Conservation (phyloP, 2,888 invertebrate genomes). For the Lysandra coridon region DNA sequence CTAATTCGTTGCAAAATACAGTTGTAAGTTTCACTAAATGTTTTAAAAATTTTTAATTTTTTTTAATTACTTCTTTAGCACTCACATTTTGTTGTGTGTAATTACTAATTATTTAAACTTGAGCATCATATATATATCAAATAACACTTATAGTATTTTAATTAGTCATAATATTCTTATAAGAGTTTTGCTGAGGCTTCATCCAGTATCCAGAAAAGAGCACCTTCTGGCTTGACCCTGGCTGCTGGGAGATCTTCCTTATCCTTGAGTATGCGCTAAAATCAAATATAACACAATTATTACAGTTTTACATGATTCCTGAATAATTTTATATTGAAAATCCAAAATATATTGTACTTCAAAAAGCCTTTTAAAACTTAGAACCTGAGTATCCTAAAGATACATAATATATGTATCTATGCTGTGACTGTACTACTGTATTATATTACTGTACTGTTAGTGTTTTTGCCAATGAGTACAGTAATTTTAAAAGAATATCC, state of each 20-base stretch:
- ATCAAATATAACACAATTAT: slow-evolving; percentile 43
- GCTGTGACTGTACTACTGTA: too few relatives aligned
- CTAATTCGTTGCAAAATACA: too few relatives aligned
- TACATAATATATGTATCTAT: neutral
- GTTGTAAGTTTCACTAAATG: too few relatives aligned
- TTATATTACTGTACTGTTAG: too few relatives aligned
- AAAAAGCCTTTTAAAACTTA: neutral
- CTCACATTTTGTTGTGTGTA: too few relatives aligned
- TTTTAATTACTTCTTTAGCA: neutral
- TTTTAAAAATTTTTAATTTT: too few relatives aligned
- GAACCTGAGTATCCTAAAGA: neutral
- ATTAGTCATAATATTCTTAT: slow-evolving; percentile 39
- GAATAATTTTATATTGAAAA: neutral
- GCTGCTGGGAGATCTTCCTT: slow-evolving; percentile 89
- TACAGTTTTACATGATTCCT: neutral
- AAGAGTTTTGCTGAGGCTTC: slow-evolving; percentile 72
- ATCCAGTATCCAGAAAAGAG: slow-evolving; percentile 84
- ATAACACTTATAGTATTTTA: neutral
- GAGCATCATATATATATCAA: too few relatives aligned
- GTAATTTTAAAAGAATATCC: neutral
- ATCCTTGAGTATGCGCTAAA: slow-evolving; percentile 88
- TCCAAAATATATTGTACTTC: too few relatives aligned
- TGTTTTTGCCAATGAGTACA: neutral
- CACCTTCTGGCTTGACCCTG: slow-evolving; percentile 85
- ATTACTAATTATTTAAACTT: too few relatives aligned